Percentiles rank a stretch among this genome's conserved stretches.
Conservation (phyloP, 2,888 invertebrate species). For the Omphaloscelis lunosa region DNA sequence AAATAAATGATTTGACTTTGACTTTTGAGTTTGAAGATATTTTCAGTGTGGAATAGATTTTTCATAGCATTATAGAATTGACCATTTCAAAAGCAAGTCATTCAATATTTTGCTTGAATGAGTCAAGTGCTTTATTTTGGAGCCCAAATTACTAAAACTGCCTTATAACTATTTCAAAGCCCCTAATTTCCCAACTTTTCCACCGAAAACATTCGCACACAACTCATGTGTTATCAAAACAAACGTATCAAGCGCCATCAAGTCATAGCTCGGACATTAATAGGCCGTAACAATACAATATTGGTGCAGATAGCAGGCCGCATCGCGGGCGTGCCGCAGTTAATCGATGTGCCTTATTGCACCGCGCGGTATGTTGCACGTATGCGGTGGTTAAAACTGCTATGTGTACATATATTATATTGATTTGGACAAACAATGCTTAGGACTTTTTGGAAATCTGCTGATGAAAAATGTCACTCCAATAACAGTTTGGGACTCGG, state of each 20-base stretch:
- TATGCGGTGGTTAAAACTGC: constrained; percentile 24
- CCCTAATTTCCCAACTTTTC: neutral
- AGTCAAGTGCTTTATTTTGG: neutral
- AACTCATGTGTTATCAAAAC: constrained; percentile 46
- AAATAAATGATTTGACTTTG: too few species aligned
- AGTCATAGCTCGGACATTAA: constrained; percentile 57
- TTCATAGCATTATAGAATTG: neutral
- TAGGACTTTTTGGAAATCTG: neutral
- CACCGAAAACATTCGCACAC: constrained; percentile 23
- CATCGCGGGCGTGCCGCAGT: constrained; percentile 54
- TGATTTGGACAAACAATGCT: neutral
- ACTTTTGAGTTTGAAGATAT: too few species aligned
- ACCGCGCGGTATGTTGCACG: constrained; percentile 32
- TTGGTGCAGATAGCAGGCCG: constrained; percentile 59
- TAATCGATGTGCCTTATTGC: constrained; percentile 67
- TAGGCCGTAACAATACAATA: constrained; percentile 67
- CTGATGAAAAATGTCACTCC: neutral
- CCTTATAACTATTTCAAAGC: neutral
- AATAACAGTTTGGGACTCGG: neutral
- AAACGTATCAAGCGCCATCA: constrained; percentile 47
- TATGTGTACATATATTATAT: constrained; percentile 12
- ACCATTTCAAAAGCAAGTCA: neutral
- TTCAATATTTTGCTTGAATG: neutral
- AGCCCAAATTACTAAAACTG: neutral
- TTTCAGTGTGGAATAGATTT: neutral